Evolutionary conservation across 2,797 vertebrate species (phyloP), one percentile per base, ranked within the genome.

Genomic region (Perodicticus potto): DNA sequence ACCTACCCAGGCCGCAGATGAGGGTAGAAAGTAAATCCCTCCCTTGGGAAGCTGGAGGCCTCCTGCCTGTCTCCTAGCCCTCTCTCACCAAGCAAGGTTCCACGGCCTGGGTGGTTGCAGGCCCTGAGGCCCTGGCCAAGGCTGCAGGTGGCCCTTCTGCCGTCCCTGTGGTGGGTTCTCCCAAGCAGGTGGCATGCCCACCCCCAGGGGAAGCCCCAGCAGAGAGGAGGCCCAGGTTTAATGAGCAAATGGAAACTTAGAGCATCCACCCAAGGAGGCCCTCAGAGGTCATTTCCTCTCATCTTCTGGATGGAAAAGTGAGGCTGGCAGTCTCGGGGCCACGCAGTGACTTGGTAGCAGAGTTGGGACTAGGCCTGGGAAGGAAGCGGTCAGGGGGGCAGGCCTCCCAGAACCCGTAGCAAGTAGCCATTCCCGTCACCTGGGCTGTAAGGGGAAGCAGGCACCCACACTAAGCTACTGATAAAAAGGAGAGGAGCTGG

Each of bases 261-360:
- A 73, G 40, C 20, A 70, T 97, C 70, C 43, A 88, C 55, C 91
- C 34, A 43, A 67, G 25, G 72, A 40, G 53, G 19, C n/a, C n/a
- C 83, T 86, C 7, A 27, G 49, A 91, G 88, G 86, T 95, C 91
- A 67, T 59, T 97, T 96, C 93, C 94, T 93, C 63, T 84, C 61
- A 14, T 80, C 77, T 70, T 89, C 74, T 11, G 80, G n/a, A 49
- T 40, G 53, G 87, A 85, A 90, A 95, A 88, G 59, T 17, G 34
- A 82, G 89, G 49, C 4, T 63, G 20, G 73, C 67, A 67, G 57
- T 85, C 32, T 70, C 85, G 3, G 53, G 83, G 88, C 77, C 69
- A 22, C 16, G 4, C 25, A 43, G 13, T 3, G 53, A 88, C 61
- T 7, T 55, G 74, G 65, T 77, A 53, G 69, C 78, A 11, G 63